Conservation (phyloP, 2,113 vertebrate species). For the Centropus unirufus region DNA sequence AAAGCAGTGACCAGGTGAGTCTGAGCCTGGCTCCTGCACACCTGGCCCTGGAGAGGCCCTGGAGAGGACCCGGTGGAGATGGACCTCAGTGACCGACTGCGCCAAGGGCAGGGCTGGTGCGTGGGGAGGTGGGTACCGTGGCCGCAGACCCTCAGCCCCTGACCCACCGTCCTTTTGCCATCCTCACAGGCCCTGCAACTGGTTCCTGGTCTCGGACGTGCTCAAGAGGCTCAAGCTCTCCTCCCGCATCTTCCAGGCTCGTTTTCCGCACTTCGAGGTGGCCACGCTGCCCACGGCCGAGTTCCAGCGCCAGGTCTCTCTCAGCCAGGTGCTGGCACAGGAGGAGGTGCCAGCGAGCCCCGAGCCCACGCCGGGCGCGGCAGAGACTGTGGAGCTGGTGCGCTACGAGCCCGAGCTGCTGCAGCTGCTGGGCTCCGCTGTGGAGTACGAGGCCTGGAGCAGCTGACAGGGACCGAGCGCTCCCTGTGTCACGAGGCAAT, state of each 20-base stretch:
- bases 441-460: conserved; percentile 80
- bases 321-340: conserved; percentile 89
- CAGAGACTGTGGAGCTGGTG: conserved; percentile 90
- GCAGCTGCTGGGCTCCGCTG: conserved; percentile 88
- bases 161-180: not conserved
- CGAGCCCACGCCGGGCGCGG: conserved; percentile 65
- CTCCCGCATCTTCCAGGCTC: conserved; percentile 91
- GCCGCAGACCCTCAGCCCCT: not conserved
- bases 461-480: conserved; percentile 74
- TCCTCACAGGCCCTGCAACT: conserved; percentile 90
- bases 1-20: fast-evolving
- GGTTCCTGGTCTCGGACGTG: conserved; percentile 93
- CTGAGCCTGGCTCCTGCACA: not conserved
- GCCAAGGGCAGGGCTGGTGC: too few species aligned
- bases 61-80: not conserved
- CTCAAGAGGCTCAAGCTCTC: conserved; percentile 95
- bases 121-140: too few species aligned
- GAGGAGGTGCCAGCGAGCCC: conserved; percentile 73
- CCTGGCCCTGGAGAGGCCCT: not conserved
- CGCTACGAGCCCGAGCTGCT: conserved; percentile 92
- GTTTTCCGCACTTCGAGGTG: conserved; percentile 94
- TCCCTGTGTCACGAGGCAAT: conserved; percentile 79
- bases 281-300: conserved; percentile 83
- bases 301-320: conserved; percentile 87
- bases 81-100: not conserved